Evolutionary conservation across 2,888 invertebrate genomes (phyloP).

Genomic region (Invenusta paracnida): DNA sequence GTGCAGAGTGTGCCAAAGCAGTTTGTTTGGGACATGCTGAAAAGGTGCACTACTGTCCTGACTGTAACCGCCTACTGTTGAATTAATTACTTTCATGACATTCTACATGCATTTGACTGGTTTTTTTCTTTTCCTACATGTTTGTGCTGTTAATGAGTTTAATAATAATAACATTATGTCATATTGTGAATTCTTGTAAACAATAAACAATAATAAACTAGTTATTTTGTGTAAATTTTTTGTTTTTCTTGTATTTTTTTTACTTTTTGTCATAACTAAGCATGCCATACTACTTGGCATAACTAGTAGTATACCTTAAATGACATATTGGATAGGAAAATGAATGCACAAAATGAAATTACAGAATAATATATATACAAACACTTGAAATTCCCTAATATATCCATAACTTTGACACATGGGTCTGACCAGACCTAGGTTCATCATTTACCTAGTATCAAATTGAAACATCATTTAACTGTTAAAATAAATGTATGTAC

Average conservation of each 20-base stretch:
- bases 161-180: not conserved
- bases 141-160: not conserved
- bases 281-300: not conserved
- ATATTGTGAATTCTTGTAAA: not conserved
- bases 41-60: slow-evolving; percentile 11
- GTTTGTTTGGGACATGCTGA: slow-evolving; percentile 8
- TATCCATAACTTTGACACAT: not conserved
- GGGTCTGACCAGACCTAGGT: slow-evolving; percentile 24
- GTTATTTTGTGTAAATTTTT: not conserved
- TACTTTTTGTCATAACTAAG: not conserved
- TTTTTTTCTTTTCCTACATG: not conserved
- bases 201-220: not conserved
- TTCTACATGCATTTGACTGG: not conserved
- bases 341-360: slow-evolving; percentile 10
- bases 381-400: not conserved
- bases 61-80: not conserved
- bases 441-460: slow-evolving; percentile 24
- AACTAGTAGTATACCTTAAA: not conserved
- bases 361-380: not conserved
- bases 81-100: not conserved
- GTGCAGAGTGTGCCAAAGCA: not conserved
- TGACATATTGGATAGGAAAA: not conserved
- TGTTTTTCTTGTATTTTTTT: not conserved
- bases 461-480: slow-evolving; percentile 15
- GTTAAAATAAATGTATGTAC: slow-evolving; percentile 20